Conservation (phyloP, 2,113 vertebrate species). For the Panthera tigris region DNA sequence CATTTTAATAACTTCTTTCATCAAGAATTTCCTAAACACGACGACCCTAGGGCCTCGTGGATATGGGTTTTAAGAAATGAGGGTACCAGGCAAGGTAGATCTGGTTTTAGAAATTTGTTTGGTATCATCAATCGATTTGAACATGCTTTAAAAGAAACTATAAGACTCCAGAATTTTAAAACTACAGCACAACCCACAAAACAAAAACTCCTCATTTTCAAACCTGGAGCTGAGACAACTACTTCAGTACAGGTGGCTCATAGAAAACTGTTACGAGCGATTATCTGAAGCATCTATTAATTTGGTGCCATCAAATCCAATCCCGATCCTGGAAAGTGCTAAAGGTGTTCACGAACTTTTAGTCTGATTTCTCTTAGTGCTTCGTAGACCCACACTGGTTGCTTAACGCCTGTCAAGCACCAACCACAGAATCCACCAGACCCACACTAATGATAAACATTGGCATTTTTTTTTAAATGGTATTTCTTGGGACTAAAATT, state of each 20-base stretch:
- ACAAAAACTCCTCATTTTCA: conserved; percentile 16
- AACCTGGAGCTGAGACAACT: not conserved
- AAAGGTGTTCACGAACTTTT: conserved; percentile 34
- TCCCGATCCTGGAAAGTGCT: not conserved
- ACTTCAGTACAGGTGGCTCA: not conserved
- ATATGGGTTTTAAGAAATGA: not conserved
- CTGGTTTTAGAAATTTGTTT: conserved; percentile 18
- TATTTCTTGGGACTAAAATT: conserved; percentile 55
- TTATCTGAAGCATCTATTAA: not conserved
- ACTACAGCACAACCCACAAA: not conserved
- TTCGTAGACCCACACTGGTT: not conserved
- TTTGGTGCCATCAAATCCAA: not conserved
- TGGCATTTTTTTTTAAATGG: not conserved
- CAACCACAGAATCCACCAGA: not conserved
- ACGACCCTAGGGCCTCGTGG: not conserved
- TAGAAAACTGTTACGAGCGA: not conserved
- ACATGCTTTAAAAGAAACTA: conserved; percentile 6
- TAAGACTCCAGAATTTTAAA: not conserved
- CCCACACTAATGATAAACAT: not conserved
- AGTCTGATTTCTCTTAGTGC: not conserved
- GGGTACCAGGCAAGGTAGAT: not conserved
- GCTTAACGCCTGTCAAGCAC: conserved; percentile 38
- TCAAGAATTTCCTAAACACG: conserved; percentile 9
- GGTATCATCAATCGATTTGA: conserved; percentile 5
- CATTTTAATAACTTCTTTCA: conserved; percentile 55